Percentiles rank a stretch among this genome's conserved stretches.
These are phyloP conservation scores for Mycogona germanica DNA, from an alignment of 2,888 invertebrate genomes.

Conservation along the genomic window DNA sequence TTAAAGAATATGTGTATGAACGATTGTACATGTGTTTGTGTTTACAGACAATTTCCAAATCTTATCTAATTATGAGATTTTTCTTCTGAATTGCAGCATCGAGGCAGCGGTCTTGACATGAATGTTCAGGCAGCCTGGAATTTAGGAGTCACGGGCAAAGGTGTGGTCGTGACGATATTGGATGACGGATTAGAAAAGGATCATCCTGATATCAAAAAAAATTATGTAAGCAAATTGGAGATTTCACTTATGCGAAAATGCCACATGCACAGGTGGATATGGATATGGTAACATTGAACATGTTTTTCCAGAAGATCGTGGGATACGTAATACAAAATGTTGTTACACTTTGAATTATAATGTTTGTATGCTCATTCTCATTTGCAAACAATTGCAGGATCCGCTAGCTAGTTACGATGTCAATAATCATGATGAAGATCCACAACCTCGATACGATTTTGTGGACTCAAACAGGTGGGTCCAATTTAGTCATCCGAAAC, in stretches of 20 bases:
- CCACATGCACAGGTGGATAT: too few relatives aligned
- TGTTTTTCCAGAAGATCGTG: too few relatives aligned
- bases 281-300: too few relatives aligned
- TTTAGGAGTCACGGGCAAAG: slow-evolving; percentile 83
- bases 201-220: slow-evolving; percentile 81
- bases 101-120: slow-evolving; percentile 70
- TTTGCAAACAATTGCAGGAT: slow-evolving; percentile 51
- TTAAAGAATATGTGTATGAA: too few relatives aligned
- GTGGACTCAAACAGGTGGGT: slow-evolving; percentile 92
- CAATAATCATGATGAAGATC: slow-evolving; percentile 89
- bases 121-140: slow-evolving; percentile 93
- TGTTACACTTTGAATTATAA: too few relatives aligned
- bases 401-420: slow-evolving; percentile 93
- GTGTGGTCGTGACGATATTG: slow-evolving; percentile 90
- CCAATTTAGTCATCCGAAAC: too few relatives aligned
- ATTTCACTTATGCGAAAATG: too few relatives aligned
- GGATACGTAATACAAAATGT: too few relatives aligned
- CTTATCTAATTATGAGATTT: slow-evolving; percentile 14
- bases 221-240: slow-evolving; percentile 83
- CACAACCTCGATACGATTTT: slow-evolving; percentile 94
- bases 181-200: slow-evolving; percentile 94
- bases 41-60: background rate
- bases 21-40: too few relatives aligned
- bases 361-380: background rate
- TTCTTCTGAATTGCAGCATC: slow-evolving; percentile 48